Evolutionary conservation across 1,140 invertebrate genomes (phyloP).

Genomic region (Dinothrombium tinctorium): DNA sequence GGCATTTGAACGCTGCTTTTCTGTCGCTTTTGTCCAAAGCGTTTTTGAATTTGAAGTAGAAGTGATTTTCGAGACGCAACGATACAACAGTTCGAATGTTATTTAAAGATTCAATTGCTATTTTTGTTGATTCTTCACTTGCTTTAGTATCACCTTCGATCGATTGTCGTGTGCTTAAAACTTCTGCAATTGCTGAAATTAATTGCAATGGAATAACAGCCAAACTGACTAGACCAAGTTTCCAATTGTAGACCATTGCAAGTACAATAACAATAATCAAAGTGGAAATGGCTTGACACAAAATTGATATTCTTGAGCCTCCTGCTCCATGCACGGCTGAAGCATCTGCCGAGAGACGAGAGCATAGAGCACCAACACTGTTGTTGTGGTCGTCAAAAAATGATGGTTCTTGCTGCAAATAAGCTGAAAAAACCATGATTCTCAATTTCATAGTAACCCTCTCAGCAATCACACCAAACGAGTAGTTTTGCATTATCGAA

Average conservation of each 20-base stretch:
- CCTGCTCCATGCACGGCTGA: constrained; percentile 29
- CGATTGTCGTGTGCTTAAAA: background rate
- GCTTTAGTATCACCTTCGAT: constrained; percentile 18
- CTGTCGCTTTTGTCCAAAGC: no score
- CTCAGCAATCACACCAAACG: constrained; percentile 14
- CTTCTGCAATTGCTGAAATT: constrained; percentile 27
- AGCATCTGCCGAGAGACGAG: constrained; percentile 44
- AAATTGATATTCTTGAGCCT: constrained; percentile 28
- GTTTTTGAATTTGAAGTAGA: no score
- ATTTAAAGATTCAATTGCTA: constrained; percentile 25
- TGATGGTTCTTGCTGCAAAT: constrained; percentile 41
- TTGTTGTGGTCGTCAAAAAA: constrained; percentile 63
- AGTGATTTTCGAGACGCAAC: background rate
- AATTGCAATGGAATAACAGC: constrained; percentile 24
- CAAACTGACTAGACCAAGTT: constrained; percentile 21
- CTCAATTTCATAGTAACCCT: constrained; percentile 12
- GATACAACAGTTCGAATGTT: constrained; percentile 23
- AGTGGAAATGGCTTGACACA: constrained; percentile 23
- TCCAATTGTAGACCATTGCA: constrained; percentile 24
- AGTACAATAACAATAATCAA: constrained; percentile 22
- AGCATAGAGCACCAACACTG: constrained; percentile 55
- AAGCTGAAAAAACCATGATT: constrained; percentile 22
- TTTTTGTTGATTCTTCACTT: constrained; percentile 24
- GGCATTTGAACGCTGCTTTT: no score
- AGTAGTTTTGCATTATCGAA: no score